Percentiles rank a stretch among this genome's conserved stretches.
Evolutionary conservation across 2,113 vertebrate genomes (phyloP).

Genomic region (Lasiurus borealis): DNA sequence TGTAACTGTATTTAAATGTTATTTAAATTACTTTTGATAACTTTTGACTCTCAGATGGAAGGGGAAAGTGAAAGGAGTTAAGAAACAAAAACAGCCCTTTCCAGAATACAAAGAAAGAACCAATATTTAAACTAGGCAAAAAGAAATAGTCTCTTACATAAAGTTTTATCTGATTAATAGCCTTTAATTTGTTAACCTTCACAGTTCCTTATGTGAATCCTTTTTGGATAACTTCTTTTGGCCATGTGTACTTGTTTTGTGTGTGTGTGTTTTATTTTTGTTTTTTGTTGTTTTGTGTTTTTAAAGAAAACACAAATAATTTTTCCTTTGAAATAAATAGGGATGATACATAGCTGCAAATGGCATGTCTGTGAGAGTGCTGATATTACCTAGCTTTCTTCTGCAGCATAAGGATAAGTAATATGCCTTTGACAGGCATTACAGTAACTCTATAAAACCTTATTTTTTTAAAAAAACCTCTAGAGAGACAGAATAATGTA

Average conservation of each 20-base stretch:
- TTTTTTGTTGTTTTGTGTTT: constrained; percentile 47
- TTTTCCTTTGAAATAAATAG: neutral
- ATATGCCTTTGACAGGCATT: neutral
- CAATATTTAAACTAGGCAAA: constrained; percentile 55
- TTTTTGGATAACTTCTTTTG: constrained; percentile 55
- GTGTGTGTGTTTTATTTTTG: neutral
- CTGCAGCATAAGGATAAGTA: neutral
- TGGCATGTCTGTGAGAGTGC: neutral
- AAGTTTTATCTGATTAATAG: constrained; percentile 7
- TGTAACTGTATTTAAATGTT: neutral
- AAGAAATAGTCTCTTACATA: constrained; percentile 62
- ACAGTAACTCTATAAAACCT: neutral
- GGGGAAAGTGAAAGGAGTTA: neutral
- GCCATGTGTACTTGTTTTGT: constrained; percentile 43
- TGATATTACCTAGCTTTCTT: neutral
- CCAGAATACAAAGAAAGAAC: constrained; percentile 49
- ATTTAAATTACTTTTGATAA: neutral
- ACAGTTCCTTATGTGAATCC: constrained; percentile 55
- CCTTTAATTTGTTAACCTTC: constrained; percentile 47
- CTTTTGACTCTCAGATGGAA: neutral
- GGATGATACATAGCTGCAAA: neutral
- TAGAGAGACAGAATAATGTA: neutral
- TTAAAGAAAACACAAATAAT: constrained; percentile 20
- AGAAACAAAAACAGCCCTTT: neutral
- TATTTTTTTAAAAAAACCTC: neutral